Base-by-base conservation (phyloP, 2,113 vertebrate species). In the Pseudorectes ferrugineus region DNA sequence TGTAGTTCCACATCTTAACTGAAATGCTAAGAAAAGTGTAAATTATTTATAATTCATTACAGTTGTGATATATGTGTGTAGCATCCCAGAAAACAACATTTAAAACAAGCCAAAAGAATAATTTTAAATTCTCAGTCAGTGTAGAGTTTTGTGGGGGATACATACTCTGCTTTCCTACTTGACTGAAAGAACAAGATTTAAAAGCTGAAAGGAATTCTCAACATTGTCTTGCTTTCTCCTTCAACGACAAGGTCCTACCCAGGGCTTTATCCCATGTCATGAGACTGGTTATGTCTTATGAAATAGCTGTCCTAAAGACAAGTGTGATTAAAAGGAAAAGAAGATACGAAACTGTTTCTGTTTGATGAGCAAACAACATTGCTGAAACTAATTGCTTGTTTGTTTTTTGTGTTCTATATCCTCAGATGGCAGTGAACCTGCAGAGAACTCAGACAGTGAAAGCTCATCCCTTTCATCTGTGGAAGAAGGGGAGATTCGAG, bases 401-500 rank as follows among this genome's bases (percentile, higher is more conserved):
- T 97, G 52, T 65, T 93, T 96, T 76, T 73, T 87, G 51, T 95
- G 54, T 79, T 81, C 62, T 83, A 0, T 71, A 36, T 57, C 45
- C 74, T 85, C 91, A 98, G 98, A 96, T 96, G 95, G 92, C 96
- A 93, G 62, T 94, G 96, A 96, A 93, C 80, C 94, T 90, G 75
- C 94, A 73, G 91, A 96, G 88, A 96, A 92, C 54, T 80, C 84
- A 25, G 92, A 89, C 80, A 88, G 14, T 88, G 96, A 96, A 96
- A 94, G 87, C 55, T 97, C 94, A 79, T 93, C 88, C 51, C 89
- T 95, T 95, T 96, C 96, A 55, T 94, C 96, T 78, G 16, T 94
- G 74, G 97, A 98, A 97, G 97, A 97, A 93, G 96, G 93, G 70
- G 97, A 96, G 94, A 95, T 95, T 79, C 96, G 85, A 59, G 97